Evolutionary conservation across 2,888 invertebrate genomes (phyloP).

Genomic region (Aphidoletes aphidimyza): DNA sequence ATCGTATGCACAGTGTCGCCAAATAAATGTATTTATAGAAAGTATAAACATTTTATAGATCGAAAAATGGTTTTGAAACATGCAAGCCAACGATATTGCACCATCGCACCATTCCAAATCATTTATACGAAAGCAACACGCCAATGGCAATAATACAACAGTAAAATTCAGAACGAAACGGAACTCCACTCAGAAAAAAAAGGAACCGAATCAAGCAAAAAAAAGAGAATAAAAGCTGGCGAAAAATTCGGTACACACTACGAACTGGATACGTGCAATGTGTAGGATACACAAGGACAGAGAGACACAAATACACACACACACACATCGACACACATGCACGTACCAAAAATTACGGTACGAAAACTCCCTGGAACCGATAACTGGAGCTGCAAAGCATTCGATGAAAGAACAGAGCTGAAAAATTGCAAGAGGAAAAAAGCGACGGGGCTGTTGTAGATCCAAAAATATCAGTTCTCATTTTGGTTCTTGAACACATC

Average conservation of each 20-base stretch:
- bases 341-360: neutral
- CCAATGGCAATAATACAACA: constrained; percentile 53
- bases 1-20: constrained; percentile 41
- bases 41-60: constrained; percentile 48
- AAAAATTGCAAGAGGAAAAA: neutral
- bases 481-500: constrained; percentile 57
- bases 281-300: neutral
- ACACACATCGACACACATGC: neutral
- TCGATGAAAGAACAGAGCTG: constrained; percentile 11
- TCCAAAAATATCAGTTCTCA: constrained; percentile 56
- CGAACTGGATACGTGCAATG: neutral
- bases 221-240: neutral
- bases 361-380: neutral
- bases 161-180: constrained; percentile 18
- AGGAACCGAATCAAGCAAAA: neutral
- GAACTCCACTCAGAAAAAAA: neutral
- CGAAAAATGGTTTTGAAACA: constrained; percentile 53
- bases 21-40: constrained; percentile 54
- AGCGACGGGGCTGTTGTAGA: neutral
- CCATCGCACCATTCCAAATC: constrained; percentile 37
- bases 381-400: constrained; percentile 19
- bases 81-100: constrained; percentile 30
- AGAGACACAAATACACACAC: constrained; percentile 1
- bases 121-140: constrained; percentile 47
- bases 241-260: constrained; percentile 33